Conservation (phyloP, 2,888 invertebrate genomes). For the Temnothorax rugatulus region DNA sequence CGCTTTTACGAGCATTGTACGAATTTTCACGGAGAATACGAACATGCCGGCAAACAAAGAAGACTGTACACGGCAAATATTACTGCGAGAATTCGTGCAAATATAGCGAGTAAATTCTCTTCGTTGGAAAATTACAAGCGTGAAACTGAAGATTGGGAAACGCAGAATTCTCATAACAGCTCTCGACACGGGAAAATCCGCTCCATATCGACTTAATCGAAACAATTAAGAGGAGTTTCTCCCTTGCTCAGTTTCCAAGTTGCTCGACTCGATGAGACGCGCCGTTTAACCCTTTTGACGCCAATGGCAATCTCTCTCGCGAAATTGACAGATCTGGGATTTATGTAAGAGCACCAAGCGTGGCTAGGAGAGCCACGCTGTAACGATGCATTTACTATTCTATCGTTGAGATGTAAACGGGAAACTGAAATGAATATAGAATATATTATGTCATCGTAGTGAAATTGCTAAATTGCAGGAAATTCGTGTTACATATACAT, state of each 20-base stretch:
- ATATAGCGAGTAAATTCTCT: background rate
- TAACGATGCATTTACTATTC: background rate
- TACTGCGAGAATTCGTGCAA: slow-evolving; percentile 3
- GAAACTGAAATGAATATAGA: background rate
- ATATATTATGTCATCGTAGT: background rate
- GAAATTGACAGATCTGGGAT: slow-evolving; percentile 14
- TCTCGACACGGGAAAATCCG: slow-evolving; percentile 20
- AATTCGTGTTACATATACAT: background rate
- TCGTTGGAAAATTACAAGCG: slow-evolving; percentile 13
- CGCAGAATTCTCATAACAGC: background rate
- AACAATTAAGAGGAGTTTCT: slow-evolving; percentile 41
- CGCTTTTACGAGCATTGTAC: slow-evolving; percentile 4
- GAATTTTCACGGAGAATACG: slow-evolving; percentile 5
- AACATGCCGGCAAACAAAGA: slow-evolving; percentile 7
- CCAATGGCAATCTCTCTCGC: slow-evolving; percentile 17
- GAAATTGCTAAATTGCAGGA: background rate
- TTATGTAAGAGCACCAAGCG: slow-evolving; percentile 1
- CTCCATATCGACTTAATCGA: slow-evolving; percentile 31
- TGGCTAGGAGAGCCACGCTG: background rate
- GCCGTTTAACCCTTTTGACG: slow-evolving; percentile 36
- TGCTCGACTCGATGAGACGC: slow-evolving; percentile 7
- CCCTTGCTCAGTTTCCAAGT: background rate
- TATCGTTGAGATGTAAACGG: background rate
- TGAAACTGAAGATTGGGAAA: background rate
- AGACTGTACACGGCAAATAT: background rate